Conservation (phyloP, 2,888 invertebrate species). For the Drosophila ustulata region DNA sequence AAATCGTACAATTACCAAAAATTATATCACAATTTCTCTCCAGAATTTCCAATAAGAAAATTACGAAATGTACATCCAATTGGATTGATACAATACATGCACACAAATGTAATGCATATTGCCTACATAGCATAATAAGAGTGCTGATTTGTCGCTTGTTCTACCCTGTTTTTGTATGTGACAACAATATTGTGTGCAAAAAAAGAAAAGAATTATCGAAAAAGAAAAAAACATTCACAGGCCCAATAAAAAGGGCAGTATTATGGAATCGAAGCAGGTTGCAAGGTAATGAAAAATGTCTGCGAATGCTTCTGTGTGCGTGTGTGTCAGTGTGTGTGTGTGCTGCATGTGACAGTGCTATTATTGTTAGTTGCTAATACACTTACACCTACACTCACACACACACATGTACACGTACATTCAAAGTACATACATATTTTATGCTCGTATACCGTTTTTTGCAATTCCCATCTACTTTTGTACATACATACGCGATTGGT, state of each 20-base stretch:
- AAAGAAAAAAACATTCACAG: not conserved
- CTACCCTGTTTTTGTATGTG: constrained; percentile 1
- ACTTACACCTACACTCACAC: not conserved
- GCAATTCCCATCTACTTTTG: no score
- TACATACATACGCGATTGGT: not conserved
- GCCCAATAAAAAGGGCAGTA: not conserved
- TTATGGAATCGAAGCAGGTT: constrained; percentile 25
- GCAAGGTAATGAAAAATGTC: constrained; percentile 49
- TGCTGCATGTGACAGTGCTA: not conserved
- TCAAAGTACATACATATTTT: not conserved
- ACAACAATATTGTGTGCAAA: constrained; percentile 3
- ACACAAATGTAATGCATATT: not conserved
- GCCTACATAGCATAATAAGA: not conserved
- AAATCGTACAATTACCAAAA: not conserved
- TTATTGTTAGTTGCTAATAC: not conserved
- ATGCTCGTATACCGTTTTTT: not conserved
- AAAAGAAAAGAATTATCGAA: not conserved
- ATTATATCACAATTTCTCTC: constrained; percentile 1
- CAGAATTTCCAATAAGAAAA: not conserved
- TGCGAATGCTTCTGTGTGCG: constrained; percentile 17
- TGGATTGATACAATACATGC: not conserved
- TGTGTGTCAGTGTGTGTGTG: constrained; percentile 6
- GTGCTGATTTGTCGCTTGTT: not conserved
- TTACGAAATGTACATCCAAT: not conserved
- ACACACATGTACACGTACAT: not conserved